Percentiles rank a stretch among this genome's conserved stretches.
Evolutionary conservation across 2,888 invertebrate species (phyloP).

Genomic region (Geophilus truncorum): DNA sequence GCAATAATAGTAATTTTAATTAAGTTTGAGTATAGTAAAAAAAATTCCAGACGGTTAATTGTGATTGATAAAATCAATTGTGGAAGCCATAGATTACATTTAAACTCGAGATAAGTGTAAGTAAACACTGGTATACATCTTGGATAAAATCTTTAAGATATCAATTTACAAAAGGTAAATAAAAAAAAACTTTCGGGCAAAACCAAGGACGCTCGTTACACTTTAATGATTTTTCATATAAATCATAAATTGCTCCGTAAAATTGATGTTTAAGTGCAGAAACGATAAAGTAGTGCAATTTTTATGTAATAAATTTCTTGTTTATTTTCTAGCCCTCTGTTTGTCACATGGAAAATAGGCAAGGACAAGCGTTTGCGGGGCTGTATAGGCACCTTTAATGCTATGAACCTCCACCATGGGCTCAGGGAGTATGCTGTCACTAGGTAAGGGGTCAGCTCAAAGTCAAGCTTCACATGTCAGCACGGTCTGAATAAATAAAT

Average conservation of each 20-base stretch:
- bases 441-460: slow-evolving; percentile 52
- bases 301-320: slow-evolving; percentile 1
- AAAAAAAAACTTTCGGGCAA: no score
- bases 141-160: no score
- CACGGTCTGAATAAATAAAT: neutral
- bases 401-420: slow-evolving; percentile 90
- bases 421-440: slow-evolving; percentile 95
- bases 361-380: slow-evolving; percentile 91
- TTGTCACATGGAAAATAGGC: slow-evolving; percentile 99
- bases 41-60: no score
- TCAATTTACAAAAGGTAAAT: no score
- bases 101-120: neutral
- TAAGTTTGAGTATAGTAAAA: no score
- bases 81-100: neutral
- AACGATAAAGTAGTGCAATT: neutral
- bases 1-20: no score
- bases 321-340: slow-evolving; percentile 73
- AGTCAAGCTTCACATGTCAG: neutral
- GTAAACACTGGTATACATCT: neutral
- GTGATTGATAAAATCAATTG: neutral
- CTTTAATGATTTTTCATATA: neutral
- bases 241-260: no score
- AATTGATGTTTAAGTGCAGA: no score
- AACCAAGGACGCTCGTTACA: no score
- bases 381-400: slow-evolving; percentile 98